Evolutionary conservation across 2,888 invertebrate genomes (phyloP), one percentile per base, ranked within the genome.

Genomic region (Anoncus sp.): DNA sequence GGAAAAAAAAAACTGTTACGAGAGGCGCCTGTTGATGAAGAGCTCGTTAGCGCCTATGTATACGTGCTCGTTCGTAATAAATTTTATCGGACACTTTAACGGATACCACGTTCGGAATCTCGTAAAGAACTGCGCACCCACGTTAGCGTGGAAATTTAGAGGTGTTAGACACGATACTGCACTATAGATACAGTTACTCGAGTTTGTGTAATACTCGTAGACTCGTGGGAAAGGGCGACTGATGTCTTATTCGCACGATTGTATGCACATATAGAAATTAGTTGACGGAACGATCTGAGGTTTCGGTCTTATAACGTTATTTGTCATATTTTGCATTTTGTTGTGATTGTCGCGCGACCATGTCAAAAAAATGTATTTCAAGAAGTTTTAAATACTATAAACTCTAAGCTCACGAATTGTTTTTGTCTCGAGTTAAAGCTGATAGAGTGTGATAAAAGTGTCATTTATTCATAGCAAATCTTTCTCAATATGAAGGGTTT

Each of bases 21-120:
- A 51, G 20, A 35, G 43, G 51, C 73, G 63, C 16, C 51, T n/a
- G 38, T 16, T 49, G 47, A 69, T 73, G 51, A 77, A 71, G 45
- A 69, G 72, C 47, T 73, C 73, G 69, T 77, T 77, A 77, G 57
- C 57, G 38, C 27, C 51, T n/a, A n/a, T n/a, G n/a, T n/a, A n/a
- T 45, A 40, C 43, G 69, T 63, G 35, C 12, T 59, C 59, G 35
- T 43, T 53, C 63, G 63, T 70, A 60, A 73, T 77, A 69, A 73
- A 77, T 77, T 38, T 10, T 47, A 51, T 35, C 16, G 14, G 63
- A 59, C 51, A 20, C 31, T 24, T 59, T 60, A 63, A 57, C 55
- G 22, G 62, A 20, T 24, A n/a, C 18, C 18, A 60, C 55, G 18
- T 38, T 57, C 7, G 40, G 57, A 69, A 57, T 57, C 51, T 47